These are phyloP conservation scores for Turdus rufiventris DNA, from an alignment of 2,113 vertebrate genomes.

Conservation along the genomic window DNA sequence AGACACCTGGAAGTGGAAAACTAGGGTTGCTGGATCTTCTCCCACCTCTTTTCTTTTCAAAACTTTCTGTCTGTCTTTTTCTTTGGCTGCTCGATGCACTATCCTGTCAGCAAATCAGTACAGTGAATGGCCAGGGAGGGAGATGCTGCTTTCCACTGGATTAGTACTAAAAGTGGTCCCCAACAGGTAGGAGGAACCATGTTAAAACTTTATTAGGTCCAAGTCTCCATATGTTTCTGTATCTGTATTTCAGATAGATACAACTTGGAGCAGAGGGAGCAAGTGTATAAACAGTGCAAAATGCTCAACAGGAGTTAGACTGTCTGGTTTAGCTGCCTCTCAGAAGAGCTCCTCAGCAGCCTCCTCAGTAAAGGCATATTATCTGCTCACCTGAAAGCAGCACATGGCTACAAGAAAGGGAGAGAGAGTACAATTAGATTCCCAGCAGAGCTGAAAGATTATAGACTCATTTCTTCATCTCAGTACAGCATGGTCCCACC, in stretches of 20 bases:
- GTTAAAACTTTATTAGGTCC: background rate
- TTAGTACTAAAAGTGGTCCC: background rate
- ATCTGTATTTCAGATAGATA: background rate
- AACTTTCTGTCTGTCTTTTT: background rate
- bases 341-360: background rate
- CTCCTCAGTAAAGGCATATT: background rate
- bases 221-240: background rate
- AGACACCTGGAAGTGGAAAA: background rate
- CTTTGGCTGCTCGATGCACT: background rate
- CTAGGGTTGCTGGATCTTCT: background rate
- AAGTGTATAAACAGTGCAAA: background rate
- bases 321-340: background rate
- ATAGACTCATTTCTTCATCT: background rate
- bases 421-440: background rate
- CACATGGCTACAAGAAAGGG: background rate
- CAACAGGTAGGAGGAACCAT: background rate
- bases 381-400: background rate
- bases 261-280: background rate
- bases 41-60: background rate
- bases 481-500: background rate
- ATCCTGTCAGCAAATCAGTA: background rate
- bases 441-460: background rate
- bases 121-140: background rate
- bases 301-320: background rate
- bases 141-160: accelerated